These are phyloP conservation scores for Neogale vison DNA, from an alignment of 2,113 vertebrate genomes.

Conservation along the genomic window DNA sequence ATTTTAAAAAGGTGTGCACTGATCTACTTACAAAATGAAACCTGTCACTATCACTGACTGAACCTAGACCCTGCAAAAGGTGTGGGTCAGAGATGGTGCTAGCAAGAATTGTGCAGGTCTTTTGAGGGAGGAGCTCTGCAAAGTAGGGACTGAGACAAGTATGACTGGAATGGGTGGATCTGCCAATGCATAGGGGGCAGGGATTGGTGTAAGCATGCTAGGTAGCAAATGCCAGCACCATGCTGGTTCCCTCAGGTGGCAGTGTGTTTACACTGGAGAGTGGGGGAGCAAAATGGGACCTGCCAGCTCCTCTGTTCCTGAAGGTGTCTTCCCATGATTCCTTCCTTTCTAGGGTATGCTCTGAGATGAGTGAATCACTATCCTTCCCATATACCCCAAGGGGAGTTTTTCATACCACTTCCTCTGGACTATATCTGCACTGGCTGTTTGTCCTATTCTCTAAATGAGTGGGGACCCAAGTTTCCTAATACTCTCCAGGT, in stretches of 20 bases:
- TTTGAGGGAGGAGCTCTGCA: not conserved
- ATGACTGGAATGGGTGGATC: not conserved
- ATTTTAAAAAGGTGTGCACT: not conserved
- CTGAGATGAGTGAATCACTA: not conserved
- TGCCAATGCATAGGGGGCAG: not conserved
- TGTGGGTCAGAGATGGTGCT: not conserved
- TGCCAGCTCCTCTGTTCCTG: not conserved
- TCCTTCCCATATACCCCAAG: not conserved
- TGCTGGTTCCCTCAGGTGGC: not conserved
- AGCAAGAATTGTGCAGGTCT: not conserved
- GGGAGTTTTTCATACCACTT: not conserved
- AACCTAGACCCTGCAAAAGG: not conserved
- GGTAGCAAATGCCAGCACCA: not conserved
- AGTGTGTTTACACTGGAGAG: not conserved
- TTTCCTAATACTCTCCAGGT: not conserved
- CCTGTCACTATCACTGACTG: not conserved
- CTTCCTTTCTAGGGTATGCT: not conserved
- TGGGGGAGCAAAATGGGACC: not conserved
- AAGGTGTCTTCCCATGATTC: not conserved
- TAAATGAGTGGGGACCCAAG: not conserved
- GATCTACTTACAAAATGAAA: not conserved
- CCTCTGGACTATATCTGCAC: not conserved
- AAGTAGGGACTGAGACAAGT: not conserved
- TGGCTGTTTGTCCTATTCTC: not conserved
- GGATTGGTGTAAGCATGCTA: not conserved